These are phyloP conservation scores for Branchinecta sandiegonensis DNA, from an alignment of 2,888 invertebrate genomes.

Conservation along the genomic window DNA sequence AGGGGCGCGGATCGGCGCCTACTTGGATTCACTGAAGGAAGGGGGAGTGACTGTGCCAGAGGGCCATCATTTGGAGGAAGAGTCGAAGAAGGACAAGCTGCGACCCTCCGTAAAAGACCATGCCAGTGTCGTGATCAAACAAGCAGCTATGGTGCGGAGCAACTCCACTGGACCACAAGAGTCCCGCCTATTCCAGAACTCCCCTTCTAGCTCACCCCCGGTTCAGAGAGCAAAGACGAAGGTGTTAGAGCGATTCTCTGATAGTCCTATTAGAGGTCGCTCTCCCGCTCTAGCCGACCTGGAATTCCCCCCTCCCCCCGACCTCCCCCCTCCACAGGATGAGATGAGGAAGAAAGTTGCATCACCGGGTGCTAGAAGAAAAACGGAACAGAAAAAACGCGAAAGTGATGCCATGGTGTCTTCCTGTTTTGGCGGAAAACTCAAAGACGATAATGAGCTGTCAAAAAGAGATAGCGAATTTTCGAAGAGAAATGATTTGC, in stretches of 20 bases:
- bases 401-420: background rate
- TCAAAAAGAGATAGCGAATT: conserved; percentile 2
- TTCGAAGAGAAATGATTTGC: background rate
- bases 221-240: conserved; percentile 8
- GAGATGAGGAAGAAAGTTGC: conserved; percentile 34
- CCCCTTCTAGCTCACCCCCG: background rate
- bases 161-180: conserved; percentile 16
- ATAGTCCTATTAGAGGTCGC: background rate
- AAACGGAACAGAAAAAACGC: conserved; percentile 10
- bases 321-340: conserved; percentile 61
- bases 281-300: conserved; percentile 45
- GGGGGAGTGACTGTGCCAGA: conserved; percentile 44
- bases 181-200: background rate
- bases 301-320: conserved; percentile 74
- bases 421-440: background rate
- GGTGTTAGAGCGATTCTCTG: background rate
- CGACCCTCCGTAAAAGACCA: conserved; percentile 9
- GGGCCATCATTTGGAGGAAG: conserved; percentile 25
- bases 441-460: background rate
- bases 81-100: conserved; percentile 14
- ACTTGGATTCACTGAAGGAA: conserved; percentile 78
- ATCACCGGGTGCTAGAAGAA: conserved; percentile 31
- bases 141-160: conserved; percentile 17
- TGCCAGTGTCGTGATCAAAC: background rate
- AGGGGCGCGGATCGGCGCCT: conserved; percentile 89